These are phyloP conservation scores for Paradisaea rubra DNA, from an alignment of 2,113 vertebrate species.

Conservation along the genomic window DNA sequence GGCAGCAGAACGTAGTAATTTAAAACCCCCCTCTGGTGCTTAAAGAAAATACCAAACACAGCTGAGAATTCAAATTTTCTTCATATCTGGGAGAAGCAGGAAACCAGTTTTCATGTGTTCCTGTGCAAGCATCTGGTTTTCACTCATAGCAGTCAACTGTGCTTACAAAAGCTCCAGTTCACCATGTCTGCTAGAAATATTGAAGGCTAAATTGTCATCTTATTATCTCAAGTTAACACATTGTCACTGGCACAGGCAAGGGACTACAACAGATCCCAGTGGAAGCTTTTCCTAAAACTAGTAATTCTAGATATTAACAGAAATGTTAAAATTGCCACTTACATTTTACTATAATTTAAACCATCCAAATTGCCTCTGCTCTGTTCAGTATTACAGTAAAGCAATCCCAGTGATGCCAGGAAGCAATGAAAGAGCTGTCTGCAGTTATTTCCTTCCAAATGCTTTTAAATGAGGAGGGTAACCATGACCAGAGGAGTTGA, in stretches of 20 bases:
- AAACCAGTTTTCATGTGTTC: not conserved
- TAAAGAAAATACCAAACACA: constrained; percentile 51
- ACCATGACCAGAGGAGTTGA: not conserved
- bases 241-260: not conserved
- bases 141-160: not conserved
- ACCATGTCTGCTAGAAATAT: not conserved
- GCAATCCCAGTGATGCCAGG: not conserved
- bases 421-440: not conserved
- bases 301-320: not conserved
- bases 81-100: not conserved
- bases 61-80: constrained; percentile 46
- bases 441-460: not conserved
- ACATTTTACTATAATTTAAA: not conserved
- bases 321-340: not conserved
- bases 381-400: not conserved
- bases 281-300: not conserved
- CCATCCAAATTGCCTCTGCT: not conserved
- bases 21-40: constrained; percentile 29
- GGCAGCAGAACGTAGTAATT: not conserved
- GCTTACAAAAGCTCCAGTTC: not conserved
- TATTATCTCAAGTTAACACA: not conserved
- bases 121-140: not conserved
- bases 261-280: not conserved
- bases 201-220: not conserved
- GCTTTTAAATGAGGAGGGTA: not conserved